These are phyloP conservation scores for Pandemis corylana DNA, from an alignment of 2,888 invertebrate genomes.

Conservation along the genomic window DNA sequence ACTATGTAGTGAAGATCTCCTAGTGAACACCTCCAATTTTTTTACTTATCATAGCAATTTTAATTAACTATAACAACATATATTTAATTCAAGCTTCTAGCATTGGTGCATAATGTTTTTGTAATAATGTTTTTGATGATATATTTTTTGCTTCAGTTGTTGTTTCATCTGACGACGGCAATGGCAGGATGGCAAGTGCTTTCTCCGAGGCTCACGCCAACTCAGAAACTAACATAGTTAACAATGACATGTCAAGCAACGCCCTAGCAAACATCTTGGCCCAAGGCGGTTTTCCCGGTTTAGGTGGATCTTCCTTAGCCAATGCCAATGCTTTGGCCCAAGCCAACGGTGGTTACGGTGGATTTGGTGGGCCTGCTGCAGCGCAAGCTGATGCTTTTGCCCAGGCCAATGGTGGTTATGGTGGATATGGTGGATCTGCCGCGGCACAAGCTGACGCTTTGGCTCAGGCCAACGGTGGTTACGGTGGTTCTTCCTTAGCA, in stretches of 20 bases:
- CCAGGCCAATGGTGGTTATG: background rate
- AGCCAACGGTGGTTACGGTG: background rate
- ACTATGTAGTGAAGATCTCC: no score
- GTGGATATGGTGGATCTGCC: background rate
- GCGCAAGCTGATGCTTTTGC: background rate
- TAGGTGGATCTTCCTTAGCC: background rate
- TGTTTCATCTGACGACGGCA: background rate
- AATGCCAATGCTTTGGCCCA: background rate
- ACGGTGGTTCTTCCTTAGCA: background rate
- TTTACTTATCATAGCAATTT: no score
- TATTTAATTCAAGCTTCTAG: no score
- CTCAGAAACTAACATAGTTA: background rate
- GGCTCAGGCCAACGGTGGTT: background rate
- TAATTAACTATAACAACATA: no score
- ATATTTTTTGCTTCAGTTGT: slow-evolving; percentile 1
- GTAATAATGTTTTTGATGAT: background rate
- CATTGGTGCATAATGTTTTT: no score
- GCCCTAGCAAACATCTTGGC: background rate
- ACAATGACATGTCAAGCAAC: background rate
- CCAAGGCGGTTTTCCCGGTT: no score
- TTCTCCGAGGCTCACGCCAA: background rate
- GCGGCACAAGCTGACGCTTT: background rate
- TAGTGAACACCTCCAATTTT: no score
- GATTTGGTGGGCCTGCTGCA: background rate
- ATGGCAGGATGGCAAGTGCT: background rate